phyloP scores from a whole-genome alignment of 2,888 invertebrate species.

The Acleris sparsana region DNA sequence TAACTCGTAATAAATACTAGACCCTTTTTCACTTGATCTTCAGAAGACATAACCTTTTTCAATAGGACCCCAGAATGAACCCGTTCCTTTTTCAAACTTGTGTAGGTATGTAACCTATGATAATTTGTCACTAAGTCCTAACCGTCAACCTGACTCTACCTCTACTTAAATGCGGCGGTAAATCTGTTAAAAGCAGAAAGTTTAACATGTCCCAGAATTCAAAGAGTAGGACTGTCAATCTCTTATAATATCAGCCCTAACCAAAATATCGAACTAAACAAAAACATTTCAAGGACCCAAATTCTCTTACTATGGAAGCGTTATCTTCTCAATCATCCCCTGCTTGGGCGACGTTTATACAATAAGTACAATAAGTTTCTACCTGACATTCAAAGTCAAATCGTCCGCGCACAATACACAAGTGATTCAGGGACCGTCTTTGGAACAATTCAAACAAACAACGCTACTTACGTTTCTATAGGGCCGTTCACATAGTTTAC shows the following conservation, averaged over 20 bases:
- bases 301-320: constrained; percentile 47
- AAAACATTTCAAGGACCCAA: constrained; percentile 9
- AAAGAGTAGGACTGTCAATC: no score
- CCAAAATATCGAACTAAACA: background rate
- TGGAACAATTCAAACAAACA: background rate
- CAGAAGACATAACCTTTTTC: no score
- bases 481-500: constrained; percentile 41
- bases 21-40: no score
- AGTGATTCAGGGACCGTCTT: constrained; percentile 43
- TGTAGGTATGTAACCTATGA: no score
- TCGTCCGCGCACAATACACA: constrained; percentile 48
- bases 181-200: no score
- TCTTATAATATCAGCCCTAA: background rate
- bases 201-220: no score
- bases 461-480: constrained; percentile 39
- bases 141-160: no score
- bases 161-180: no score
- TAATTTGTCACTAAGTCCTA: no score
- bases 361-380: constrained; percentile 54
- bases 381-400: constrained; percentile 57
- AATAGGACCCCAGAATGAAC: no score
- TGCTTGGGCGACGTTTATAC: constrained; percentile 45
- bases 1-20: no score
- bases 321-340: constrained; percentile 50
- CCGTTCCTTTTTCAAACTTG: no score